Percentiles rank a stretch among this genome's conserved stretches.
Evolutionary conservation across 2,888 invertebrate genomes (phyloP).

Genomic region (Eurois occulta): DNA sequence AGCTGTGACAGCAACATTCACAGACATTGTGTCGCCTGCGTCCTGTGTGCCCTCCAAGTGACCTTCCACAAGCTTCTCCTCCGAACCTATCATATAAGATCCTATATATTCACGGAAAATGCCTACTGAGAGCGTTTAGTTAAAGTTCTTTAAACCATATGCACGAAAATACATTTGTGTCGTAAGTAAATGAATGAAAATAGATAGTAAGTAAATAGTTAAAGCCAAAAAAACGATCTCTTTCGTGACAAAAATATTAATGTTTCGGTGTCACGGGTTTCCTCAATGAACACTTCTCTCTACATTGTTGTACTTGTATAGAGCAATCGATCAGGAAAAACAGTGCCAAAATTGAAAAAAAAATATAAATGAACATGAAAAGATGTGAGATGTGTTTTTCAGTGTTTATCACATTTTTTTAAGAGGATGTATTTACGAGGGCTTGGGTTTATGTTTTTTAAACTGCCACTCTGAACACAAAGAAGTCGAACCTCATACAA

Average conservation of each 20-base stretch:
- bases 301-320: neutral
- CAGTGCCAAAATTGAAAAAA: slow-evolving; percentile 22
- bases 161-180: slow-evolving; percentile 16
- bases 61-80: slow-evolving; percentile 72
- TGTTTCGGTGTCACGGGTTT: neutral
- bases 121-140: neutral
- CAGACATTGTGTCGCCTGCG: slow-evolving; percentile 72
- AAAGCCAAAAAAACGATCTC: slow-evolving; percentile 20
- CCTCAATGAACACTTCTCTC: neutral
- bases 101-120: neutral
- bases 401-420: neutral
- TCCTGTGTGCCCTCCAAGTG: slow-evolving; percentile 73
- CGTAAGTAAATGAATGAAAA: slow-evolving; percentile 20
- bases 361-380: neutral
- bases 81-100: slow-evolving; percentile 19
- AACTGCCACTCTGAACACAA: neutral
- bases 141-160: neutral
- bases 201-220: neutral
- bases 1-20: slow-evolving; percentile 61
- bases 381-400: neutral
- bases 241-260: neutral
- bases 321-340: slow-evolving; percentile 14
- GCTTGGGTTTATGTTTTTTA: neutral
- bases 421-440: neutral
- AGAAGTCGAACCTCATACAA: slow-evolving; percentile 12